Conservation (phyloP, 1,140 invertebrate genomes). For the Pogonognathellus flavescens region DNA sequence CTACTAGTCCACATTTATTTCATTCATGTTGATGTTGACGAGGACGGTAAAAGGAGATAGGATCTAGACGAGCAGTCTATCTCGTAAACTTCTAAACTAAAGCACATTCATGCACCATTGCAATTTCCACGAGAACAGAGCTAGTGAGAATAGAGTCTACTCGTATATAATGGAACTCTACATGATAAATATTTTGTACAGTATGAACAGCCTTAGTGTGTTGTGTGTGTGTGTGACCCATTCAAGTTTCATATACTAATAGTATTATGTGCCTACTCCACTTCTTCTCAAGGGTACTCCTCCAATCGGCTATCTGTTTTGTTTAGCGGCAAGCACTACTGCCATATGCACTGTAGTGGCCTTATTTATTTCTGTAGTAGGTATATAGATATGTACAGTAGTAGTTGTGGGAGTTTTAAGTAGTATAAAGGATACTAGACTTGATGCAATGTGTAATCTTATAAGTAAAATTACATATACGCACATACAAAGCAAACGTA, state of each 20-base stretch:
- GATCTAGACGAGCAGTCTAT: neutral
- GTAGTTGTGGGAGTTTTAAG: no score
- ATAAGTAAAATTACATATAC: neutral
- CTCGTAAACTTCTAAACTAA: slow-evolving; percentile 32
- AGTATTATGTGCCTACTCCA: no score
- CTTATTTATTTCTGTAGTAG: neutral
- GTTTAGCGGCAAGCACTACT: neutral
- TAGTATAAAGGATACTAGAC: no score
- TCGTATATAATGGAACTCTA: neutral
- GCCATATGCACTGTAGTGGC: neutral
- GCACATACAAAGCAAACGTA: neutral
- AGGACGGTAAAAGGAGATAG: neutral
- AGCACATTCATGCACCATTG: slow-evolving; percentile 44
- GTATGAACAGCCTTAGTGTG: neutral
- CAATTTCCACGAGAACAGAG: slow-evolving; percentile 24
- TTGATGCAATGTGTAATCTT: no score
- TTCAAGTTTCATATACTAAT: no score
- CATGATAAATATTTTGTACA: neutral
- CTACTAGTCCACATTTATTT: slow-evolving; percentile 45
- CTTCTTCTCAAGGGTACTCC: no score
- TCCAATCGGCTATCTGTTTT: slow-evolving; percentile 5
- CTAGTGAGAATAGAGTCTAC: neutral
- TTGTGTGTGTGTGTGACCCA: neutral
- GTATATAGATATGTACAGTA: no score
- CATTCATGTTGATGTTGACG: slow-evolving; percentile 44